phyloP scores from a whole-genome alignment of 2,888 invertebrate genomes.

The Amphipyra tragopoginis region DNA sequence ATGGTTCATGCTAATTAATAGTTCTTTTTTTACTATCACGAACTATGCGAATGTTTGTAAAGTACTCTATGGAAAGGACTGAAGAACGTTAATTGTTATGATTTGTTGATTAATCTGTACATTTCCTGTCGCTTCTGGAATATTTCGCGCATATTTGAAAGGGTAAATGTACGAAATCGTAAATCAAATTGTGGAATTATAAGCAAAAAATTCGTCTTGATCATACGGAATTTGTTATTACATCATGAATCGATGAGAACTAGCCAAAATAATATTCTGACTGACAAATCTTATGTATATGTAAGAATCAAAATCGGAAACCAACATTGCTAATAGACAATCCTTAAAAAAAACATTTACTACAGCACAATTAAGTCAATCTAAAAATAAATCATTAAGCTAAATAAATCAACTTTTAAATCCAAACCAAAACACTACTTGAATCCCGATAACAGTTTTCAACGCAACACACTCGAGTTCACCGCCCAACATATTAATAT shows the following conservation, averaged over 20 bases:
- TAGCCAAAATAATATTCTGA: too few relatives aligned
- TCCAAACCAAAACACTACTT: slow-evolving; percentile 14
- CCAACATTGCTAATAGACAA: too few relatives aligned
- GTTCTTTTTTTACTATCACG: slow-evolving; percentile 38
- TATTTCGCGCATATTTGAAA: slow-evolving; percentile 19
- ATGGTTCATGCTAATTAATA: slow-evolving; percentile 60
- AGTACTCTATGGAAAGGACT: slow-evolving; percentile 15
- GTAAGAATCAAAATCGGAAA: too few relatives aligned
- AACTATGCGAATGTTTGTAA: slow-evolving; percentile 29
- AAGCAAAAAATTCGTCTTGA: too few relatives aligned
- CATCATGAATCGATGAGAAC: too few relatives aligned
- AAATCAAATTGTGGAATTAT: not conserved
- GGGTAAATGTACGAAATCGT: not conserved
- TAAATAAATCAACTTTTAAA: slow-evolving; percentile 19
- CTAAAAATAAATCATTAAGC: not conserved
- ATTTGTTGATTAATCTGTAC: slow-evolving; percentile 25
- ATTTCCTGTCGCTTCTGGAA: slow-evolving; percentile 5
- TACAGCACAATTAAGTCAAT: not conserved
- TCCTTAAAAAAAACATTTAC: too few relatives aligned
- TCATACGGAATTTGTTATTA: too few relatives aligned
- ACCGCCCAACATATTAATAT: slow-evolving; percentile 24
- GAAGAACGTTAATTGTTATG: slow-evolving; percentile 35
- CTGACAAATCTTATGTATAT: too few relatives aligned
- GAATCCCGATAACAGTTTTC: slow-evolving; percentile 36
- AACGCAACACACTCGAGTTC: slow-evolving; percentile 39